A percentile compares a stretch with the other conserved stretches of the same genome.
Conservation (phyloP, 2,888 invertebrate species). For the Zele albiditarsus region DNA sequence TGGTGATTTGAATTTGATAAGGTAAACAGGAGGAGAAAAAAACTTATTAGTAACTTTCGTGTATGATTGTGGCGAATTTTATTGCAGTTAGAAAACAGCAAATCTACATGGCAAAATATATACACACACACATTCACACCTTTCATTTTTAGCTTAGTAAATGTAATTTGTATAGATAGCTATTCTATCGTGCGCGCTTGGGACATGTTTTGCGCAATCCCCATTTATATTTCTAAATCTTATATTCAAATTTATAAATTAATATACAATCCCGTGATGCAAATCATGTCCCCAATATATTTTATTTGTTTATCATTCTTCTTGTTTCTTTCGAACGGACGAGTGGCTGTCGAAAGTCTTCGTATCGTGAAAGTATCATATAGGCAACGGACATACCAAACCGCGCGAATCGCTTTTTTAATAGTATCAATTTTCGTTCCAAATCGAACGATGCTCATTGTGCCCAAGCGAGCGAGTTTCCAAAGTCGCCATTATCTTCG, state of each 20-base stretch:
- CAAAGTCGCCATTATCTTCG: background rate
- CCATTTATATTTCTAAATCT: constrained; percentile 30
- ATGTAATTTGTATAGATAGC: constrained; percentile 63
- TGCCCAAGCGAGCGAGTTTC: background rate
- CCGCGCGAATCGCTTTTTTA: background rate
- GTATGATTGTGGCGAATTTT: constrained; percentile 47
- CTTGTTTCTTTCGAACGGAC: background rate
- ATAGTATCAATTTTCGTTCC: background rate
- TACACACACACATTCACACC: constrained; percentile 56
- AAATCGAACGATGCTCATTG: background rate
- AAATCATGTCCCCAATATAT: background rate
- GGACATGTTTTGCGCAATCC: constrained; percentile 9
- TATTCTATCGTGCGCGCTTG: constrained; percentile 40
- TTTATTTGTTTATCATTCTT: background rate
- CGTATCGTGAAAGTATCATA: background rate
- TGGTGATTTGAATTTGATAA: constrained; percentile 57
- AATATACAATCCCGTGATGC: constrained; percentile 12
- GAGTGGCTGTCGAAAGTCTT: background rate
- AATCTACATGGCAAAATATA: constrained; percentile 42
- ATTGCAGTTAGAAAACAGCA: constrained; percentile 21
- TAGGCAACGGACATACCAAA: background rate
- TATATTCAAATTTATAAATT: constrained; percentile 5
- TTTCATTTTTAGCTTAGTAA: constrained; percentile 61
- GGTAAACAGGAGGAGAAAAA: constrained; percentile 49
- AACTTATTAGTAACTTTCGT: constrained; percentile 31